A percentile compares a stretch with the other conserved stretches of the same genome.
phyloP scores from a whole-genome alignment of 2,888 invertebrate species.

The Caenorhabditis sp. region DNA sequence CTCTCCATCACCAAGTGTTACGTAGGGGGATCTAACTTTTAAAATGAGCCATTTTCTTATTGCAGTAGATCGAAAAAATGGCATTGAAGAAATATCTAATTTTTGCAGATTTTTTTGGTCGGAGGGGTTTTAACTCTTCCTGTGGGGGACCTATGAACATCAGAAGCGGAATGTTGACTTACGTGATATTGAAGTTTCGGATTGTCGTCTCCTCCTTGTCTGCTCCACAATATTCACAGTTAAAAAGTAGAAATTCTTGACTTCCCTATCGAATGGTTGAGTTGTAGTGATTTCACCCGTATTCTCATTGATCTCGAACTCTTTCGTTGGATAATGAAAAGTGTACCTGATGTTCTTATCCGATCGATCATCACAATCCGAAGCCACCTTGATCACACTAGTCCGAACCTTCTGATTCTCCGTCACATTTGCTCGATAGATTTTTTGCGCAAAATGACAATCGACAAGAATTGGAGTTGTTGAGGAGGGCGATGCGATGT shows the following conservation, averaged over 20 bases:
- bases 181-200: conserved; percentile 54
- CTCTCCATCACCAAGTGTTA: too few species aligned
- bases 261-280: conserved; percentile 62
- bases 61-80: too few species aligned
- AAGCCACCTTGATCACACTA: conserved; percentile 48
- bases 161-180: conserved; percentile 22
- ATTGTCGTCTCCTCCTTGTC: conserved; percentile 26
- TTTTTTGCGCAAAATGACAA: conserved; percentile 54
- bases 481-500: conserved; percentile 7
- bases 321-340: conserved; percentile 35
- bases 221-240: conserved; percentile 57
- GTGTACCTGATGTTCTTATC: conserved; percentile 34
- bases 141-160: too few species aligned
- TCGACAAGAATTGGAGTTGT: not conserved
- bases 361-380: conserved; percentile 1
- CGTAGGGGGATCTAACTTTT: too few species aligned
- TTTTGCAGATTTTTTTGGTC: too few species aligned
- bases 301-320: conserved; percentile 57
- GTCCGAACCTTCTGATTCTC: conserved; percentile 52
- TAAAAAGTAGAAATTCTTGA: conserved; percentile 59
- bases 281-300: conserved; percentile 58
- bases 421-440: conserved; percentile 59
- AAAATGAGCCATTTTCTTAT: too few species aligned
- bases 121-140: too few species aligned
- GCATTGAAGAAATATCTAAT: too few species aligned